phyloP scores from a whole-genome alignment of 2,113 vertebrate species.

The Carettochelys insculpta region DNA sequence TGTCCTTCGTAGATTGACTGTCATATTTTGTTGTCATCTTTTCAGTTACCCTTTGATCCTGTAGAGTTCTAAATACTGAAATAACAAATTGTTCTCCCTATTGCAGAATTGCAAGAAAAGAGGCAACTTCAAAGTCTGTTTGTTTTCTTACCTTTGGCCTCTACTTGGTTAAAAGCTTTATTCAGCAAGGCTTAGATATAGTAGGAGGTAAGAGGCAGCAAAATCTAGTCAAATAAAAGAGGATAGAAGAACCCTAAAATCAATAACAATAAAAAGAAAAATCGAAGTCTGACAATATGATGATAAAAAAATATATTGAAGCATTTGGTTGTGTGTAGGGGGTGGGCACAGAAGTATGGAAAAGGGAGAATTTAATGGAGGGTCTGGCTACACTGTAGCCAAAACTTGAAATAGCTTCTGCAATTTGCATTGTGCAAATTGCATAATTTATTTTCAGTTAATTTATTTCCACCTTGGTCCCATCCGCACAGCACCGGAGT shows the following conservation, averaged over 20 bases:
- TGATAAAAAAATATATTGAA: not conserved
- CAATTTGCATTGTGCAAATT: no score
- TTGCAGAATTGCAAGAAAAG: not conserved
- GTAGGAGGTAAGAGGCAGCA: conserved; percentile 5
- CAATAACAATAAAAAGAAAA: not conserved
- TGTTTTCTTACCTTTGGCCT: conserved; percentile 1
- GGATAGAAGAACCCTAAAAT: not conserved
- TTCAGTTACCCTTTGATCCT: not conserved
- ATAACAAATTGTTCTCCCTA: not conserved
- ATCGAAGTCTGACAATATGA: not conserved
- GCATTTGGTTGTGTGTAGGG: not conserved
- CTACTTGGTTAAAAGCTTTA: not conserved
- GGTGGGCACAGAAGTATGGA: not conserved
- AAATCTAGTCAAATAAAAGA: not conserved
- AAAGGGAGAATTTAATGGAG: not conserved
- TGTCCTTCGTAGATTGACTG: no score
- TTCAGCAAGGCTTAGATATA: not conserved
- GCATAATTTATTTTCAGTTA: no score
- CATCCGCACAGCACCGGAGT: no score
- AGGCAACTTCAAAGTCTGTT: not conserved
- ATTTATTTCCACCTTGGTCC: no score
- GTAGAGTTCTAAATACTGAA: not conserved
- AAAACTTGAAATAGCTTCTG: no score
- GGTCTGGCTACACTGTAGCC: no score
- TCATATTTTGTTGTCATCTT: not conserved